Percentiles rank a stretch among this genome's conserved stretches.
Conservation (phyloP, 2,888 invertebrate genomes). For the Minunthozetes semirufus region DNA sequence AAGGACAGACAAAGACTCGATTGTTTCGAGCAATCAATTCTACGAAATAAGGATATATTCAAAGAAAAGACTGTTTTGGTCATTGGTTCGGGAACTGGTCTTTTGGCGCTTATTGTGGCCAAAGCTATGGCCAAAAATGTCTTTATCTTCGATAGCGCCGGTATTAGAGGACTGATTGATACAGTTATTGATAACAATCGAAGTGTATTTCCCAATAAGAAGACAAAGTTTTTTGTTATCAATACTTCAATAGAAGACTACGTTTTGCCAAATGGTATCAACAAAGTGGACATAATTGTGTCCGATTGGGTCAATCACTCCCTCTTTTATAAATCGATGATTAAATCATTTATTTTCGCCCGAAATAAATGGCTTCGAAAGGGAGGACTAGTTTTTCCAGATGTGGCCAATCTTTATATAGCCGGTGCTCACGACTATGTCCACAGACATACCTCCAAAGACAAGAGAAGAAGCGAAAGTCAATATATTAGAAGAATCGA, state of each 20-base stretch:
- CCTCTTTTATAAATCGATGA: background rate
- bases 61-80: background rate
- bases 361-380: conserved; percentile 7
- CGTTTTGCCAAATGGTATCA: background rate
- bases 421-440: background rate
- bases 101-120: conserved; percentile 2
- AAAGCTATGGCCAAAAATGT: conserved; percentile 1
- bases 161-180: background rate
- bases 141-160: background rate
- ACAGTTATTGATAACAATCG: background rate
- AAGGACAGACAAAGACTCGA: too few species aligned
- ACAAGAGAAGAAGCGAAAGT: background rate
- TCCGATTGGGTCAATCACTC: conserved; percentile 20
- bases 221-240: background rate
- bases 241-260: background rate
- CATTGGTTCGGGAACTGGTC: background rate
- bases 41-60: background rate
- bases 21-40: background rate
- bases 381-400: background rate
- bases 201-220: background rate
- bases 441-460: background rate
- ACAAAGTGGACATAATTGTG: conserved; percentile 19
- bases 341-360: background rate
- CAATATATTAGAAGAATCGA: background rate
- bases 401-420: background rate